A percentile compares a stretch with the other conserved stretches of the same genome.
Evolutionary conservation across 2,888 invertebrate genomes (phyloP).

Genomic region (Xanthostigma xanthostigma): DNA sequence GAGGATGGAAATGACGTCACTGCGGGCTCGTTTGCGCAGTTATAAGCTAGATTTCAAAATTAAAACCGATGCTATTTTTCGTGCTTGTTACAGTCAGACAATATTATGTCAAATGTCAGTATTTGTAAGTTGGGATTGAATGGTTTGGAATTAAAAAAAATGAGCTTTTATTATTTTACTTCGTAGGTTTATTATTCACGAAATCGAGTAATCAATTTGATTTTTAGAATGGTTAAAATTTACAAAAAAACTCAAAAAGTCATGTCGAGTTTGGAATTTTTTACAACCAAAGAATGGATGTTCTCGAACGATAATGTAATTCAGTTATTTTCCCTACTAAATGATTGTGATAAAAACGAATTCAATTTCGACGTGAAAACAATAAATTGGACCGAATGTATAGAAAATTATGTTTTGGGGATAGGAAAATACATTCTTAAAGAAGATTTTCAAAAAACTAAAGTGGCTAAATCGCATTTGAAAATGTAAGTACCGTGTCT

Average conservation of each 20-base stretch:
- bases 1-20: too few relatives aligned
- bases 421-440: conserved; percentile 51
- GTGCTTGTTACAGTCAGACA: too few relatives aligned
- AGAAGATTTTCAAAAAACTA: conserved; percentile 29
- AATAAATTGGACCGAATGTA: conserved; percentile 47
- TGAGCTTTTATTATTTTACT: too few relatives aligned
- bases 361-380: conserved; percentile 35
- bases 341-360: conserved; percentile 28
- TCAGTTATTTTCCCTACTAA: conserved; percentile 29
- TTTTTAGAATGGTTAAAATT: conserved; percentile 45
- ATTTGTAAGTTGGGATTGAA: too few relatives aligned
- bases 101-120: too few relatives aligned
- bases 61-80: too few relatives aligned
- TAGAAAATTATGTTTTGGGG: conserved; percentile 48
- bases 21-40: too few relatives aligned
- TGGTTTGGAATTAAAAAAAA: too few relatives aligned
- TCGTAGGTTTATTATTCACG: too few relatives aligned
- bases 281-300: conserved; percentile 51
- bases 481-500: too few relatives aligned
- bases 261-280: conserved; percentile 46
- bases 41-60: too few relatives aligned
- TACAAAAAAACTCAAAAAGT: conserved; percentile 45
- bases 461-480: too few relatives aligned
- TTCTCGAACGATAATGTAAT: conserved; percentile 41
- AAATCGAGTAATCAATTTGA: conserved; percentile 11